Conservation (phyloP, 2,888 invertebrate genomes). For the Limnephilus rhombicus region DNA sequence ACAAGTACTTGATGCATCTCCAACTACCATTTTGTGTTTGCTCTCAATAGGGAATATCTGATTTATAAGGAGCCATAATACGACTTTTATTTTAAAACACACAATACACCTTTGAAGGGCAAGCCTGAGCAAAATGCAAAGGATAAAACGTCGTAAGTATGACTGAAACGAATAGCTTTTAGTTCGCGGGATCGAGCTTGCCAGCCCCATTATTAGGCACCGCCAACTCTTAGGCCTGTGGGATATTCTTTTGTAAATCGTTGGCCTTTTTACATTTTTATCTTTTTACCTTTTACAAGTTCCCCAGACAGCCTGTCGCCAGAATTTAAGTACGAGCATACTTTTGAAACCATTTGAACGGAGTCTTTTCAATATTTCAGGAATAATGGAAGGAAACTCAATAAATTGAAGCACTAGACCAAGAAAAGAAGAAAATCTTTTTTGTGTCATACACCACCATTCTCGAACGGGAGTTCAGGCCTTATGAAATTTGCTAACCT, state of each 20-base stretch:
- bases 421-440: not conserved
- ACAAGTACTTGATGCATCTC: not conserved
- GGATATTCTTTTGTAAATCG: slow-evolving; percentile 35
- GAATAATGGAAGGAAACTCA: not conserved
- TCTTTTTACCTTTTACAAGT: not conserved
- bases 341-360: not conserved
- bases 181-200: not conserved
- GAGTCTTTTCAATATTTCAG: not conserved
- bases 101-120: slow-evolving; percentile 19
- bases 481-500: too few relatives aligned
- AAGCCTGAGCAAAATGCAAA: not conserved
- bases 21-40: not conserved
- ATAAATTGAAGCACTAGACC: not conserved
- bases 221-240: slow-evolving; percentile 29
- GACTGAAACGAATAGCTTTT: slow-evolving; percentile 36
- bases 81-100: slow-evolving; percentile 33
- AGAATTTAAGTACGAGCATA: not conserved
- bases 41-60: slow-evolving; percentile 2
- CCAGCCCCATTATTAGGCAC: slow-evolving; percentile 9
- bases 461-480: too few relatives aligned
- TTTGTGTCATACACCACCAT: not conserved
- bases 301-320: slow-evolving; percentile 51
- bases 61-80: slow-evolving; percentile 12
- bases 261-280: slow-evolving; percentile 4
- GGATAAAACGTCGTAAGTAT: slow-evolving; percentile 40